Conservation (phyloP, 1,140 invertebrate genomes). For the Drosophila saltans region DNA sequence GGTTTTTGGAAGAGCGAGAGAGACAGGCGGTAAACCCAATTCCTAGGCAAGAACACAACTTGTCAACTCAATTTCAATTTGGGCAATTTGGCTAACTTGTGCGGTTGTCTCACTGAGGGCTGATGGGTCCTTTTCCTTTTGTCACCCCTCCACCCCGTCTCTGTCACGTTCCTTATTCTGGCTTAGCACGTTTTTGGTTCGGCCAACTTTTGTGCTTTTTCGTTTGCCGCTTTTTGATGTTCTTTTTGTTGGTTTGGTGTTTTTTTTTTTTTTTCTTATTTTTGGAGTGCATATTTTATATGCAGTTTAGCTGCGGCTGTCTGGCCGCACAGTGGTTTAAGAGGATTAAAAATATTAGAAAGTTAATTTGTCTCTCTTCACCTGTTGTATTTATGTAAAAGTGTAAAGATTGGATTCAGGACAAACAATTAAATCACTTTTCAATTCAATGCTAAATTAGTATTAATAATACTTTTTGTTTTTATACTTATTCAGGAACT, state of each 20-base stretch:
- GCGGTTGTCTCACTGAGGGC: slow-evolving; percentile 59
- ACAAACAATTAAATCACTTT: too few relatives aligned
- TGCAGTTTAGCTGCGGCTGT: slow-evolving; percentile 67
- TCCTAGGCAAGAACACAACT: slow-evolving; percentile 55
- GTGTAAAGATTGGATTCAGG: too few relatives aligned
- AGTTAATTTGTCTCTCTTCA: too few relatives aligned
- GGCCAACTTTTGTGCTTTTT: slow-evolving; percentile 71
- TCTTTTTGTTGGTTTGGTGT: slow-evolving; percentile 39
- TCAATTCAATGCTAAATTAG: too few relatives aligned
- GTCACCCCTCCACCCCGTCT: neutral
- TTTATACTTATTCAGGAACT: too few relatives aligned
- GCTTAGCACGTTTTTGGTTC: slow-evolving; percentile 69
- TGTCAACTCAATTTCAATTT: slow-evolving; percentile 82
- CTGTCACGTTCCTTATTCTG: slow-evolving; percentile 68
- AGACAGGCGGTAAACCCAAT: slow-evolving; percentile 18
- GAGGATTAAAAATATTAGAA: neutral
- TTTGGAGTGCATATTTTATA: slow-evolving; percentile 71
- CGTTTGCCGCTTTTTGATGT: slow-evolving; percentile 71
- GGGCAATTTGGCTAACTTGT: slow-evolving; percentile 79
- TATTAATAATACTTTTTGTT: too few relatives aligned
- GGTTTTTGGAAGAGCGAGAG: neutral
- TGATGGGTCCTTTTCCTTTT: neutral
- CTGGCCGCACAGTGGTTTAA: slow-evolving; percentile 36
- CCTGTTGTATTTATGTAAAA: too few relatives aligned
- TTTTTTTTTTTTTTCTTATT: neutral